Evolutionary conservation across 2,888 invertebrate genomes (phyloP), one percentile per base, ranked within the genome.

Genomic region (Microctonus aethiopoides): DNA sequence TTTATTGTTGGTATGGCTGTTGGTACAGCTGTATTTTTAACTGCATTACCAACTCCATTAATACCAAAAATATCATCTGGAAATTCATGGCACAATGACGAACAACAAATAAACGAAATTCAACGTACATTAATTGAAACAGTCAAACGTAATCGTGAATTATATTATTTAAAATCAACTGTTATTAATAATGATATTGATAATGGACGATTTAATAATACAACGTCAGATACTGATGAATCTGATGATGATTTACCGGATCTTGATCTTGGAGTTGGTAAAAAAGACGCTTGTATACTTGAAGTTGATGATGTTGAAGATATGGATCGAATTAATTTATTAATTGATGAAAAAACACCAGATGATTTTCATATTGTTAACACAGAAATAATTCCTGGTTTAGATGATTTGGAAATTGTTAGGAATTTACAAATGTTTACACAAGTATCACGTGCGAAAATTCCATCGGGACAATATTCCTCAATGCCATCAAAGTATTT

Each of bases 1-100:
- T 91, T 95, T 85, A 91, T 98, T 67, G 92, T 97, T 76, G 95
- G 95, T 6, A 91, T 97, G 73, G 98, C 96, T 0, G 94, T 94
- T 3, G 96, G 95, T 0, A 96, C 96, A 0, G 98, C 95, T 0
- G 90, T 94, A 9, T 93, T 92, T 78, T 86, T 97, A 0, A 89
- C 91, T 0, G 92, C 96, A 0, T 84, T 98, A 51, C 96, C 96
- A 1, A 89, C 93, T 9, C 94, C 94, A 0, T 88, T 90, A 13
- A 88, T 92, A 22, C 95, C 95, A 0, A 91, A 92, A 84, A 90
- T 95, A 65, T 90, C 91, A 1, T 90, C 91, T 0, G 91, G 91
- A 16, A 90, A 91, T 79, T 88, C 91, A 1, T 90, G 91, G 87
- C 90, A 91, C 60, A 91, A 92, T 76, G 89, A 90, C 62, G 90